Conservation (phyloP, 2,888 invertebrate species). For the Tridacna gigas region DNA sequence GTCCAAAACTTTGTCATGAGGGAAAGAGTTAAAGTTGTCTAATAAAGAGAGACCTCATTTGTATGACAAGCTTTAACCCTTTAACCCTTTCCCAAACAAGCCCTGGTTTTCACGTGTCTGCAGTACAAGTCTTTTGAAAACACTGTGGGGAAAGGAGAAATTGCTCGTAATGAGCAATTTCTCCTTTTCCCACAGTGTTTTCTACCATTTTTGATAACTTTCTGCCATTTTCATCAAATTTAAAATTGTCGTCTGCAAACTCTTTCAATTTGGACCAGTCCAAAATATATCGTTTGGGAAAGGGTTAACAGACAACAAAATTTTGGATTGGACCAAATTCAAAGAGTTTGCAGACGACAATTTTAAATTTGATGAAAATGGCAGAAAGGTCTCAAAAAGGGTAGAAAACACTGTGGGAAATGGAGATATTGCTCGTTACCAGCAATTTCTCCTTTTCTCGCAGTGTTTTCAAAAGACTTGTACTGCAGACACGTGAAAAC, state of each 20-base stretch:
- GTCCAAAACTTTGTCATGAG: not conserved
- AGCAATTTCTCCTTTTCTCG: not conserved
- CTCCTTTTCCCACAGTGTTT: not conserved
- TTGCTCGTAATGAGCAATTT: not conserved
- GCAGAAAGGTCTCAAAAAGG: not conserved
- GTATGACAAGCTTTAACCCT: too few relatives aligned
- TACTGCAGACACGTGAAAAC: not conserved
- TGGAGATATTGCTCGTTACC: not conserved
- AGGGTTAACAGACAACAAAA: not conserved
- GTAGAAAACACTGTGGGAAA: not conserved
- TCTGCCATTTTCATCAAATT: too few relatives aligned
- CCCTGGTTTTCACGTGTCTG: too few relatives aligned
- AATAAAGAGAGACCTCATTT: too few relatives aligned
- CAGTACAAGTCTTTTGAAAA: too few relatives aligned
- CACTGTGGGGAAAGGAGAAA: not conserved
- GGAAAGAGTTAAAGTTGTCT: not conserved
- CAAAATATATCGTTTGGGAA: not conserved
- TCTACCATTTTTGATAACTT: too few relatives aligned
- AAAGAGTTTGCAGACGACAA: not conserved
- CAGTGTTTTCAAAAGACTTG: not conserved
- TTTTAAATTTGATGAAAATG: not conserved
- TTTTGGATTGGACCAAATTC: too few relatives aligned
- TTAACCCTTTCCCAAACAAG: too few relatives aligned
- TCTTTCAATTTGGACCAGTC: too few relatives aligned
- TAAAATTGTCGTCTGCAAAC: not conserved